Evolutionary conservation across 1,140 invertebrate genomes (phyloP), one percentile per base, ranked within the genome.

Genomic region (Kradibia gibbosae): DNA sequence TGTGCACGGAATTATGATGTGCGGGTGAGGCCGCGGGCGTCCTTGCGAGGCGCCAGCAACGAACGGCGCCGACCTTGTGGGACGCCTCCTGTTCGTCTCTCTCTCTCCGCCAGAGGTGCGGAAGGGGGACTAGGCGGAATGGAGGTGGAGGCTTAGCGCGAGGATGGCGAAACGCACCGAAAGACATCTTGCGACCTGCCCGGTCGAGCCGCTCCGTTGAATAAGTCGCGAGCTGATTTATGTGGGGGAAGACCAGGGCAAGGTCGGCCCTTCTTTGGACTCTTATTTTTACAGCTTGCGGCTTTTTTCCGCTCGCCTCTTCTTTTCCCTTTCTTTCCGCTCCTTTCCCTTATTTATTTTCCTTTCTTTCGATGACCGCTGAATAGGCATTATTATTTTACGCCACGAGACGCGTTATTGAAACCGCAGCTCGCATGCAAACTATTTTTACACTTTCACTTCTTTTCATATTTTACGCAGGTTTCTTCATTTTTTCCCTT

Each of bases 1-100:
- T 22, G 15, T 3, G 50, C 1, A 10, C 3, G 48, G 36, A 50
- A 79, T 60, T 57, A 39, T 13, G 78, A 72, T 72, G 78, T 36
- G 78, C 15, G 28, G 70, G 3, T 25, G 42, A 48, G 50, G 50
- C 28, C 7, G 39, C 31, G 34, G 22, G 34, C 79, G 79, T 22
- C 79, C 79, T 81, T 81, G 79, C 57, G 28, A 75, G 79, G 79
- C 79, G 79, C 79, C 78, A 65, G 39, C 76, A 31, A 28, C 76
- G 28, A 31, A 11, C 72, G 79, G 79, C 79, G 79, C 79, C 79
- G 79, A 39, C 79, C 79, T 81, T 81, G 79, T 34, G 25, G 11
- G 2, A 11, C 60, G 20, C 36, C 55, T 31, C 34, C 22, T 22
- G 39, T 39, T 20, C 20, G 25, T 31, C 73, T 50, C n/a, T 34